Conservation (phyloP, 2,797 vertebrate species). For the Apogon talboti region DNA sequence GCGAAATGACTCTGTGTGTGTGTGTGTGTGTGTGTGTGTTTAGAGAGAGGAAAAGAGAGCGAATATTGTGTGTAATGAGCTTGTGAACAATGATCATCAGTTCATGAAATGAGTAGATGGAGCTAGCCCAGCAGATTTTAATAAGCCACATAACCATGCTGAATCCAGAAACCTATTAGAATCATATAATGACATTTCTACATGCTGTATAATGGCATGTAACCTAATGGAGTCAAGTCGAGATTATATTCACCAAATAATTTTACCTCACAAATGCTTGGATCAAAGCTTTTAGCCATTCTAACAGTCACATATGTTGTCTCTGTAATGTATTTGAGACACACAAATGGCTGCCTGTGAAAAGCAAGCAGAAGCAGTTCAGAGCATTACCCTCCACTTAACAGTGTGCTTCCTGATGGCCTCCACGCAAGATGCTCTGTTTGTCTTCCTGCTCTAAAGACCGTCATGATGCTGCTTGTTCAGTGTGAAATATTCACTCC, state of each 20-base stretch:
- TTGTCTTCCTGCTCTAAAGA: constrained; percentile 19
- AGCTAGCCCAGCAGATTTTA: constrained; percentile 50
- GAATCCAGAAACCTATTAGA: constrained; percentile 35
- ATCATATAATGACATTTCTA: constrained; percentile 30
- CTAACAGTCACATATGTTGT: constrained; percentile 8
- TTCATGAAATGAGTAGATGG: constrained; percentile 45
- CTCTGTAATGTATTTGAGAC: constrained; percentile 20
- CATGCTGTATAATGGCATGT: constrained; percentile 24
- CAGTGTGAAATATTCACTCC: constrained; percentile 26
- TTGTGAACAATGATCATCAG: constrained; percentile 49
- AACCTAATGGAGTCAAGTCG: constrained; percentile 28
- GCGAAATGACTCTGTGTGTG: constrained; percentile 22
- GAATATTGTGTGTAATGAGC: constrained; percentile 44
- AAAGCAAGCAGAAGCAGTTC: constrained; percentile 11
- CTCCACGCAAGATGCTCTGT: background rate
- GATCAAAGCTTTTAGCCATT: constrained; percentile 6
- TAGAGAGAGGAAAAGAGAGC: constrained; percentile 1
- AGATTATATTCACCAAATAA: constrained; percentile 33
- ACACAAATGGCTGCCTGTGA: constrained; percentile 4
- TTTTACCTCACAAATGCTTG: constrained; percentile 13
- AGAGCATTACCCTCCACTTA: constrained; percentile 26
- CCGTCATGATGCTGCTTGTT: background rate
- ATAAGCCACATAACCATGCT: constrained; percentile 43
- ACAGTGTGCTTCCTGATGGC: background rate
- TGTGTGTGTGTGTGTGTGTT: background rate